Base-by-base conservation (phyloP, 2,113 vertebrate genomes). In the Ancistrus triradiatus region DNA sequence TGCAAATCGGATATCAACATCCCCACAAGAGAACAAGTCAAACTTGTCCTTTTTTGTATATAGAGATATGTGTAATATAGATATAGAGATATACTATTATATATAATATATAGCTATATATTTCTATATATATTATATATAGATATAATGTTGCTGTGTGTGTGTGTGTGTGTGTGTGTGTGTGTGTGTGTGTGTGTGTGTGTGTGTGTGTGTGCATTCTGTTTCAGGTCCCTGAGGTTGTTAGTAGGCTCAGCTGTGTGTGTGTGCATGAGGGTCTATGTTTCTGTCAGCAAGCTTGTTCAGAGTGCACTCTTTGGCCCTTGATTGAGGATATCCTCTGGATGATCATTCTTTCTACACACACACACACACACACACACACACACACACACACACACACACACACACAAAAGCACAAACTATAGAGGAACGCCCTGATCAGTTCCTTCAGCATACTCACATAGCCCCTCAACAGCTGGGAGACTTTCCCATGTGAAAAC, bases 291-390 rank as follows among this genome's bases (percentile, higher is more conserved):
- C 50, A 62, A 88, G 88, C 72, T 84, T 89, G 86, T 88, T 89
- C 83, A 64, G 72, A 66, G 76, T 79, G 77, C 82, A 80, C 81
- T 82, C 78, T 76, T 68, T 68, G 43, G 74, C 72, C 73, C 78
- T 81, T 89, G 88, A 89, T 89, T 89, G 84, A 88, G 86, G 88
- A 89, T 87, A 87, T 89, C 88, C 88, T 87, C 84, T 79, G 77
- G 77, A 79, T 84, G 80, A 86, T 86, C 81, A 81, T 84, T 85
- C 73, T 74, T 65, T 49, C 55, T 64, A 37, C 59, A 60, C 56
- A 43, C 42, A 48, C 58, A 52, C 59, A 63, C 65, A 68, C 28
- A 62, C 50, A 27, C n/a, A 56, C 47, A 40, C 21, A 40, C 28
- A 53, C 25, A 63, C 61, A 63, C 35, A 51, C 47, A 61, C 44